Conservation (phyloP, 1,140 invertebrate genomes). For the Drosophila pectinifera region DNA sequence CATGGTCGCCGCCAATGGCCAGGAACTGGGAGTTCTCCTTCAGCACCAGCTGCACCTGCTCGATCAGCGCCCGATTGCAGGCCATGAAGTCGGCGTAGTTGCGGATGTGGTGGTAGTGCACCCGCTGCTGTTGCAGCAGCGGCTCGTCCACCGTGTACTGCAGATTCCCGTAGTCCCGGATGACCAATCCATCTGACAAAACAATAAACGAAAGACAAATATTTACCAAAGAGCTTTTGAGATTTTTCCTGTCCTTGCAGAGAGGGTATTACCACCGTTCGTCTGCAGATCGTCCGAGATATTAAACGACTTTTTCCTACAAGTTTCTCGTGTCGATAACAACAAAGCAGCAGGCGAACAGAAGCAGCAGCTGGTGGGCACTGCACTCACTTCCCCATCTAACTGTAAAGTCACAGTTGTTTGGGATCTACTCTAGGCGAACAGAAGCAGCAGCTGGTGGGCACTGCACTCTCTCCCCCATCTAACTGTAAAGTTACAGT, state of each 20-base stretch:
- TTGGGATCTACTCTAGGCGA: no score
- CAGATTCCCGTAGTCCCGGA: conserved; percentile 91
- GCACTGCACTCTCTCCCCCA: no score
- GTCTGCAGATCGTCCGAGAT: no score
- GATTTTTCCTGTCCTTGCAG: background rate
- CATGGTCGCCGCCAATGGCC: conserved; percentile 95
- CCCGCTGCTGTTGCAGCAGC: conserved; percentile 71
- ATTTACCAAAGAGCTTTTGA: background rate
- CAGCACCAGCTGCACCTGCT: conserved; percentile 88
- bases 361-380: no score
- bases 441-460: no score
- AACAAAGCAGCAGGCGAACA: no score
- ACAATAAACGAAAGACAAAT: conserved; percentile 16
- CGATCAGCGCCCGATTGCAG: conserved; percentile 88
- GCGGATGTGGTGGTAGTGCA: conserved; percentile 85
- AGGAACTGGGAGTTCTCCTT: conserved; percentile 88
- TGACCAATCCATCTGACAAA: conserved; percentile 86
- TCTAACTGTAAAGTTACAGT: no score
- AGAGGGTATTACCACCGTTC: no score
- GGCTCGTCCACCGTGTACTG: conserved; percentile 82
- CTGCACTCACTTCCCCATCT: no score
- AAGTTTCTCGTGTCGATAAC: no score
- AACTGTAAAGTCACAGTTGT: no score
- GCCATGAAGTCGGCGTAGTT: conserved; percentile 88
- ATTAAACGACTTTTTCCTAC: no score